These are phyloP conservation scores for Stichodactyla mertensii DNA, from an alignment of 64 coral and sea anemone genomes.

Conservation along the genomic window DNA sequence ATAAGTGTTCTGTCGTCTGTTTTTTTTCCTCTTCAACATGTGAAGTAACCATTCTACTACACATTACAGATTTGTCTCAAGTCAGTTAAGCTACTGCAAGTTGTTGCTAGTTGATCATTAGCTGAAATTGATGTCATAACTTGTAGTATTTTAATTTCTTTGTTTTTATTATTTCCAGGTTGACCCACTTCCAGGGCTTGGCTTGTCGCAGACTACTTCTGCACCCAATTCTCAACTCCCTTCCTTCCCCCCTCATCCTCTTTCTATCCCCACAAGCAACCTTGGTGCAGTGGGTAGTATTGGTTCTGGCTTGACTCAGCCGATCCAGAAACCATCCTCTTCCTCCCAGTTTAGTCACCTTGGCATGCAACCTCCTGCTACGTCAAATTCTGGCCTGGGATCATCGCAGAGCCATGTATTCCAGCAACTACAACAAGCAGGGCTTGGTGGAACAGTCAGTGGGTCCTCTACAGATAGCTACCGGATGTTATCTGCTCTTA, in stretches of 20 bases:
- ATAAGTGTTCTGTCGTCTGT: too few species aligned
- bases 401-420: conserved; percentile 68
- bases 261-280: conserved; percentile 51
- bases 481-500: conserved; percentile 66
- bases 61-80: background rate
- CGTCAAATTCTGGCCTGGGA: conserved; percentile 26
- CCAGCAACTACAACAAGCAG: conserved; percentile 66
- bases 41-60: background rate
- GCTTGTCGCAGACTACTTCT: conserved; percentile 59
- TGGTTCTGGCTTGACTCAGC: conserved; percentile 58
- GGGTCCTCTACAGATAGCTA: conserved; percentile 57
- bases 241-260: conserved; percentile 90
- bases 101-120: background rate
- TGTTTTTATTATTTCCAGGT: conserved; percentile 23
- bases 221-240: conserved; percentile 83
- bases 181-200: conserved; percentile 81
- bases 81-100: background rate
- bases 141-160: background rate
- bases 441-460: conserved; percentile 54
- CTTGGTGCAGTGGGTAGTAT: conserved; percentile 83
- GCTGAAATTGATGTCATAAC: background rate
- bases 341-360: conserved; percentile 70
- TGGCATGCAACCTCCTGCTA: conserved; percentile 66
- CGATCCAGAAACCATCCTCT: conserved; percentile 73
- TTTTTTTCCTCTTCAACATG: background rate